Base-by-base conservation (phyloP, 2,797 vertebrate species). In the Enteromius anoplus region DNA sequence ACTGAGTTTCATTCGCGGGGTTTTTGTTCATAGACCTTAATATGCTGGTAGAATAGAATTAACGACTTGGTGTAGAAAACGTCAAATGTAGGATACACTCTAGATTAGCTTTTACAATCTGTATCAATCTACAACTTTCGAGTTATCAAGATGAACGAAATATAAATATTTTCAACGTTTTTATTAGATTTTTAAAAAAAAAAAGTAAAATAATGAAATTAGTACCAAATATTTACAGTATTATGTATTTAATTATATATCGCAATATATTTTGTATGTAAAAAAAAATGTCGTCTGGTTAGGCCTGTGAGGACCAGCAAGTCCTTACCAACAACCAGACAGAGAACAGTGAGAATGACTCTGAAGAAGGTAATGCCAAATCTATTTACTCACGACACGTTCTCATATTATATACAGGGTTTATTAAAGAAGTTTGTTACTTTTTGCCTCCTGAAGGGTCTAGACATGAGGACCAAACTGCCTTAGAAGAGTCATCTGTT, bases 401-500 rank as follows among this genome's bases (percentile, higher is more conserved):
- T 14, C 42, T 45, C n/a, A 8, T n/a, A 4, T 3, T 3, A 26
- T 81, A 17, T 81, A 17, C 21, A 49, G 0, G 12, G 42, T 70
- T 29, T 21, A 32, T 68, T 23, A 26, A 34, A 66, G 5, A 45
- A 34, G 45, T 60, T n/a, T 45, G 23, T 32, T 5, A 55, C 14
- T 75, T 19, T 5, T 42, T 34, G 0, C 84, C 37, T 51, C 34
- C 82, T 32, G 70, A 87, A 95, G 95, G 93, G 65, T 86, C 42
- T 55, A 89, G 86, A 70, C 86, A 90, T 5, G 91, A 93, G 21
- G 92, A 93, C 51, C 37, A 79, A 26, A 58, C 70, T 3, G 89
- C 64, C 75, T 93, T 90, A 90, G 91, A 89, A 1, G 92, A 94
- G 4, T 85, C 92, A 75, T 92, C 93, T 70, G 93, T 95, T 81